Conservation (phyloP, 1,140 invertebrate species). For the Hycleus phaleratus region DNA sequence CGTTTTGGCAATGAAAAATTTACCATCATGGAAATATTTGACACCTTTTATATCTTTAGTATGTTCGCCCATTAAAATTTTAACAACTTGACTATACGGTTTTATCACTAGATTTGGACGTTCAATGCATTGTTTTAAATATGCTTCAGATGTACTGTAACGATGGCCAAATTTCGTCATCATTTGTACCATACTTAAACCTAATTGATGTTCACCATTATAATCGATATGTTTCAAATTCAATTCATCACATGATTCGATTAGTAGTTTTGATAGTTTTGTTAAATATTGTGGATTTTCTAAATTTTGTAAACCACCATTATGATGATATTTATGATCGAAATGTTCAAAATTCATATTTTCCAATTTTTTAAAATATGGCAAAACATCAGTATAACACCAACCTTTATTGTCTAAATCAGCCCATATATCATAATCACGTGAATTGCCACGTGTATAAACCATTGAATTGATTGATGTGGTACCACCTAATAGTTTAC, state of each 20-base stretch:
- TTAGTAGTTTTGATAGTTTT: constrained; percentile 34
- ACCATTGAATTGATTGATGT: constrained; percentile 82
- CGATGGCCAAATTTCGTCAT: constrained; percentile 48
- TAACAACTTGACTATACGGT: constrained; percentile 48
- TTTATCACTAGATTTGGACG: constrained; percentile 59
- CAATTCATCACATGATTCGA: constrained; percentile 52
- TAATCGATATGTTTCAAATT: constrained; percentile 51
- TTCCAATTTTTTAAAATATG: constrained; percentile 75
- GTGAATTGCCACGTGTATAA: constrained; percentile 70
- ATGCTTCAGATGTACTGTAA: constrained; percentile 48
- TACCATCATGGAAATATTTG: constrained; percentile 45
- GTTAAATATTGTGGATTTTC: constrained; percentile 10
- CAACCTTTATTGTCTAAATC: constrained; percentile 66
- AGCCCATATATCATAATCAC: constrained; percentile 59
- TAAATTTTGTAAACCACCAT: constrained; percentile 9
- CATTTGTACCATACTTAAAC: constrained; percentile 59
- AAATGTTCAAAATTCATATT: constrained; percentile 45
- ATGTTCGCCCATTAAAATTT: constrained; percentile 51
- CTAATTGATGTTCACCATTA: constrained; percentile 54
- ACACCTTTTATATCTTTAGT: constrained; percentile 55
- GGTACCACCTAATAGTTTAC: constrained; percentile 61
- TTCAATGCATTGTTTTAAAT: constrained; percentile 45
- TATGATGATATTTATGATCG: constrained; percentile 33
- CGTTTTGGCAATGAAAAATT: constrained; percentile 43
- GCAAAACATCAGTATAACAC: constrained; percentile 70